phyloP scores from a whole-genome alignment of 2,888 invertebrate species.

The Pseudanteris insignis region DNA sequence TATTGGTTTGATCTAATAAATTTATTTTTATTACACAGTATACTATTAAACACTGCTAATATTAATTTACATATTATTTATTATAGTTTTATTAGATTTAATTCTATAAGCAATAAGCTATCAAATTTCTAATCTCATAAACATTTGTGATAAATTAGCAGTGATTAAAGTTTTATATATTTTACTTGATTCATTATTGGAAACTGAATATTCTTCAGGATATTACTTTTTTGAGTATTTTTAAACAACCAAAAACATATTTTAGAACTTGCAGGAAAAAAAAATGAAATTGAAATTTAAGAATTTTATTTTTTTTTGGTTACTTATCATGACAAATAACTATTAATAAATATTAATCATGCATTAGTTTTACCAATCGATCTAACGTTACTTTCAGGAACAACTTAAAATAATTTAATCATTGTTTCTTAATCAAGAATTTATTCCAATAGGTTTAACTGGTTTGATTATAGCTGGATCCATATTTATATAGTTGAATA shows the following conservation, averaged over 20 bases:
- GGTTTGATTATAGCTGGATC: conserved; percentile 59
- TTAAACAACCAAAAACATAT: conserved; percentile 11
- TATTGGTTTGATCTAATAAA: conserved; percentile 66
- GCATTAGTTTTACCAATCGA: conserved; percentile 54
- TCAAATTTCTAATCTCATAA: conserved; percentile 1
- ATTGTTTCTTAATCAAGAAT: conserved; percentile 55
- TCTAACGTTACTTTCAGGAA: conserved; percentile 66
- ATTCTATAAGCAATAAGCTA: not conserved
- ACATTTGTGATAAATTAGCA: conserved; percentile 49
- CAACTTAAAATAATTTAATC: conserved; percentile 57
- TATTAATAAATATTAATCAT: conserved; percentile 51
- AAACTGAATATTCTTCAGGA: conserved; percentile 9
- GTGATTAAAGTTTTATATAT: conserved; percentile 49
- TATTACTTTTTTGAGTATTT: conserved; percentile 14
- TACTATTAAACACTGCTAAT: conserved; percentile 55
- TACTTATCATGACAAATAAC: too few species aligned
- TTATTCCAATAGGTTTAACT: conserved; percentile 65
- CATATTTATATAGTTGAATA: conserved; percentile 36
- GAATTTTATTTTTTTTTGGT: too few species aligned
- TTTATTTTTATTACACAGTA: conserved; percentile 60
- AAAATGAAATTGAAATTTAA: too few species aligned
- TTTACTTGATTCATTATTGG: conserved; percentile 23
- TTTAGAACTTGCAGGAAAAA: too few species aligned
- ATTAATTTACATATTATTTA: not conserved
- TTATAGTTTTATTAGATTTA: not conserved